Evolutionary conservation across 2,888 invertebrate genomes (phyloP).

Genomic region (Troides helena): DNA sequence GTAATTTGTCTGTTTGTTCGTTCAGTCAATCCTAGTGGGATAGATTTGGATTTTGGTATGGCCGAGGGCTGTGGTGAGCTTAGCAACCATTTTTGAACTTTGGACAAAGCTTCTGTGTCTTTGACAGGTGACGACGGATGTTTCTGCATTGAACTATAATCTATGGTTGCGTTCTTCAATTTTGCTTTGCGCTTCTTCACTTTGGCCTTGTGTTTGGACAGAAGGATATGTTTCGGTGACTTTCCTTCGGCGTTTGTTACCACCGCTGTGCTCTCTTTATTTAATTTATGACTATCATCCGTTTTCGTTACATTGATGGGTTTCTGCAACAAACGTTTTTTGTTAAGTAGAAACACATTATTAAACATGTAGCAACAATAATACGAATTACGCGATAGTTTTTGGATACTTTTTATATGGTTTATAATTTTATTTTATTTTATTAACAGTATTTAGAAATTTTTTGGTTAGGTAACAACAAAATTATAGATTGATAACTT

Average conservation of each 20-base stretch:
- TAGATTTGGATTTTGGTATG: slow-evolving; percentile 91
- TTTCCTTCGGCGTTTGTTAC: slow-evolving; percentile 78
- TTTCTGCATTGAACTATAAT: slow-evolving; percentile 86
- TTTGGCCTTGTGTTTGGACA: slow-evolving; percentile 73
- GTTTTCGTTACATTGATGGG: slow-evolving; percentile 59
- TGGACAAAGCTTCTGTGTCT: slow-evolving; percentile 82
- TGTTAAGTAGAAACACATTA: too few relatives aligned
- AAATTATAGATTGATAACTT: too few relatives aligned
- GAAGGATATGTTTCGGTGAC: slow-evolving; percentile 76
- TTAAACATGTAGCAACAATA: too few relatives aligned
- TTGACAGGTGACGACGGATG: slow-evolving; percentile 78
- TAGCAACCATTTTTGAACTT: slow-evolving; percentile 92
- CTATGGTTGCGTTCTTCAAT: slow-evolving; percentile 87
- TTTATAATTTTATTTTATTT: too few relatives aligned
- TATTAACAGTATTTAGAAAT: too few relatives aligned
- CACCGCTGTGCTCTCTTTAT: slow-evolving; percentile 66
- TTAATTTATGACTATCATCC: slow-evolving; percentile 61
- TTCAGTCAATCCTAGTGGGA: slow-evolving; percentile 86
- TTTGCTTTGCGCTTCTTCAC: slow-evolving; percentile 78
- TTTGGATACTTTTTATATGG: too few relatives aligned
- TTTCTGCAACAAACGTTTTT: slow-evolving; percentile 48
- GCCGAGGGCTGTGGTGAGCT: slow-evolving; percentile 83
- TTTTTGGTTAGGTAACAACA: too few relatives aligned
- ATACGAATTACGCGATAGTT: too few relatives aligned
- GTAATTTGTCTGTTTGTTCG: slow-evolving; percentile 67